These are phyloP conservation scores for Siphonodentalium dalli DNA, from an alignment of 2,888 invertebrate species.

Conservation along the genomic window DNA sequence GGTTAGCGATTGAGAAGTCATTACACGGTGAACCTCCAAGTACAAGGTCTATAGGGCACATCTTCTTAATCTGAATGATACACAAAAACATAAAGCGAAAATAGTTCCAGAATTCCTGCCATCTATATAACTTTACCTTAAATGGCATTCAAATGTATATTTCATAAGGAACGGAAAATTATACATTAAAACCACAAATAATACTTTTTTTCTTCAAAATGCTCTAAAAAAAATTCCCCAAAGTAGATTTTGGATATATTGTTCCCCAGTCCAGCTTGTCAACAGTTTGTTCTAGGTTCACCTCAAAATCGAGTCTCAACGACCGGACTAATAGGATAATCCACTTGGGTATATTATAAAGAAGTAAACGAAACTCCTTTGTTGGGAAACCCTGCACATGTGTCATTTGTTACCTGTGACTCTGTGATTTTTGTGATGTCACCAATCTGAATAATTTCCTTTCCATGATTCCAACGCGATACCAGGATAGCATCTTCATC, in stretches of 20 bases:
- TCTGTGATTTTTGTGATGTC: constrained; percentile 66
- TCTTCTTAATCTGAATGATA: constrained; percentile 54
- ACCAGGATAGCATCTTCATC: constrained; percentile 68
- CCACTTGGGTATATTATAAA: too few species aligned
- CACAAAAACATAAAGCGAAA: neutral
- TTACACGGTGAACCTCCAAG: constrained; percentile 73
- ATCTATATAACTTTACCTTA: too few species aligned
- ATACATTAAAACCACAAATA: too few species aligned
- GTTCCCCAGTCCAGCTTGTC: too few species aligned
- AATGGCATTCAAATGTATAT: too few species aligned
- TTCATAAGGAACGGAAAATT: too few species aligned
- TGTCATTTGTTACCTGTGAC: constrained; percentile 40
- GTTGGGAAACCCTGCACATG: too few species aligned
- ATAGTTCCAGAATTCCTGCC: neutral
- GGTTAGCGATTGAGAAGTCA: constrained; percentile 72
- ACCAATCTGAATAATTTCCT: constrained; percentile 67
- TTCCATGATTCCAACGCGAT: constrained; percentile 64
- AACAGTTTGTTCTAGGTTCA: too few species aligned
- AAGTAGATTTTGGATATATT: neutral
- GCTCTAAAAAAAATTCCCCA: neutral
- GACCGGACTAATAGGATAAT: too few species aligned
- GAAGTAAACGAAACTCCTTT: too few species aligned
- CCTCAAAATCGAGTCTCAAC: too few species aligned
- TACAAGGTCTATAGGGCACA: constrained; percentile 70
- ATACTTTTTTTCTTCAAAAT: too few species aligned